Base-by-base conservation (phyloP, 2,888 invertebrate species). In the Boloria selene region DNA sequence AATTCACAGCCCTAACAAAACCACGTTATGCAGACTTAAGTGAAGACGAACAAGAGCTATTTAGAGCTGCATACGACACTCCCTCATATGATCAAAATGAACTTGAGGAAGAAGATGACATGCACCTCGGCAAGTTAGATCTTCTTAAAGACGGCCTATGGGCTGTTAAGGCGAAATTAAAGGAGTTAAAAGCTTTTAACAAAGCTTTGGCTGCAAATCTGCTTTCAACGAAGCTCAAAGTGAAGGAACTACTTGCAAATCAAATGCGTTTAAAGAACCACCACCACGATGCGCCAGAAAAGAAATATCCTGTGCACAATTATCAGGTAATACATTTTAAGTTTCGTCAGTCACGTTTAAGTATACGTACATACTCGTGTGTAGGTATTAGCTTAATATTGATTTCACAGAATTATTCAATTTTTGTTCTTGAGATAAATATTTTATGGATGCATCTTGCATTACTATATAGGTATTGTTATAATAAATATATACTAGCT, bases 101-200 rank as follows among this genome's bases (percentile, higher is more conserved):
- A 45, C 80, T 84, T 51, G 75, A 83, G 5, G 81, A 86, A 49
- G 79, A 83, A 0, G 78, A 83, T 0, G 83, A 84, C 61, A 67
- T 82, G 7, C 75, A 84, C 2, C 68, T 75, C 0, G 84, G 82
- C 72, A 88, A 89, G 74, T 75, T 90, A 72, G 91, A 90, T 74
- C 78, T 90, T 67, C 76, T 88, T 17, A 90, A 90, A 67, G 90
- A 89, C 59, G 86, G 86, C 0, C 73, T 91, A 66, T 91, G 89
- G 90, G 86, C 83, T 1, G 65, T 91, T 45, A 90, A 90, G 67
- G 84, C 90, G 0, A 88, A 90, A 72, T 74, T 91, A 7, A 86
- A 87, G 31, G 86, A 91, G 64, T 71, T 91, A 7, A 87, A 87
- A 69, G 87, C 84, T 0, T 89, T 91, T 69, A 84, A 88, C 65